These are phyloP conservation scores for Dascyllus trimaculatus DNA, from an alignment of 2,113 vertebrate genomes.

Conservation along the genomic window DNA sequence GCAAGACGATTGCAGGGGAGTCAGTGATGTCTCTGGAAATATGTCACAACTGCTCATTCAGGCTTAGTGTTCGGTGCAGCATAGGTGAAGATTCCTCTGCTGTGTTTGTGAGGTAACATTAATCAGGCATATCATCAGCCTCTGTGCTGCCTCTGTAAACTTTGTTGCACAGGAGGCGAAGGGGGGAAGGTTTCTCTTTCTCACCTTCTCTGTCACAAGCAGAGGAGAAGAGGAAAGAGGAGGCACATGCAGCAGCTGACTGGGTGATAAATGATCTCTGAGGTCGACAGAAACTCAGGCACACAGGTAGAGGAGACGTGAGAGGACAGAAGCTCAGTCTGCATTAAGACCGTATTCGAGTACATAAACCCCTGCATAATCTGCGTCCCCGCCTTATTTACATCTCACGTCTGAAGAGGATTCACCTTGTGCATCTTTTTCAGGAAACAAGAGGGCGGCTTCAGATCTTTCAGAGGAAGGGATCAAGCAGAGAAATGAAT, in stretches of 20 bases:
- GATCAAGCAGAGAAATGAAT: not conserved
- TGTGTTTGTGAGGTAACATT: not conserved
- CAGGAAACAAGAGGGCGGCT: constrained; percentile 30
- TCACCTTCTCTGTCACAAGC: constrained; percentile 31
- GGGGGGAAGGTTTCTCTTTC: constrained; percentile 12
- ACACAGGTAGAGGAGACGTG: constrained; percentile 16
- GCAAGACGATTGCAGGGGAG: not conserved
- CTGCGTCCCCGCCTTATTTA: not conserved
- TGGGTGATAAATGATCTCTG: constrained; percentile 46
- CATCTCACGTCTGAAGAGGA: constrained; percentile 13
- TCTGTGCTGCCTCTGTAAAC: not conserved
- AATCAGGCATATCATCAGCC: not conserved
- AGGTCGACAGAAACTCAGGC: constrained; percentile 12
- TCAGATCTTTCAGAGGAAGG: constrained; percentile 4
- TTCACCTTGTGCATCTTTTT: constrained; percentile 24
- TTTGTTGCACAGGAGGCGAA: constrained; percentile 12
- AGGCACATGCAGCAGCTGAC: constrained; percentile 32
- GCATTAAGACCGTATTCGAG: not conserved
- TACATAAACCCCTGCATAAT: not conserved
- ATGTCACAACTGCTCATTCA: not conserved
- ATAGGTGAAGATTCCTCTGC: not conserved
- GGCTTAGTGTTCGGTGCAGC: not conserved
- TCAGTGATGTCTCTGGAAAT: not conserved
- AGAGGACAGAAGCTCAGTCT: not conserved
- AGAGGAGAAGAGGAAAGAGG: constrained; percentile 12